Base-by-base conservation (phyloP, 2,113 vertebrate genomes). In the Oreocharis arfaki region DNA sequence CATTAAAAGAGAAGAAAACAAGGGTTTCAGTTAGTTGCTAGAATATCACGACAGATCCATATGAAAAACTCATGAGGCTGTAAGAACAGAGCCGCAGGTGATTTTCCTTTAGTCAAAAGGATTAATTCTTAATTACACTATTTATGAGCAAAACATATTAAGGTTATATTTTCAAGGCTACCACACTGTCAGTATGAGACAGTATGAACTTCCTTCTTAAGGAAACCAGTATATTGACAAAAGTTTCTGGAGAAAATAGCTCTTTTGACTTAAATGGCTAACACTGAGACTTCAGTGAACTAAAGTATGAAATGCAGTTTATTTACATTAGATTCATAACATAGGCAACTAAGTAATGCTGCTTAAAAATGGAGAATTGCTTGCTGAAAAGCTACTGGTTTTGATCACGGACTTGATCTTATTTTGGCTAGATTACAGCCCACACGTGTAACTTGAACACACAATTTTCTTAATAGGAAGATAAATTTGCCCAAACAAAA, bases 401-500 rank as follows among this genome's bases (percentile, higher is more conserved):
- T 41, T 69, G 35, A 76, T 79, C 3, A 77, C 28, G 28, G 33
- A 87, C 50, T 61, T 71, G 32, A 65, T 84, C 37, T 88, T 44
- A 61, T 57, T 93, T 82, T 91, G 32, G 44, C 74, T 42, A 57
- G 68, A 67, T 57, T 75, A 88, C 16, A 94, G 53, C 26, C 32
- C 73, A 39, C 52, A 73, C n/a, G 32, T 57, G 47, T 76, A 82
- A 93, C 60, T 24, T 39, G 55, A 91, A 18, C 28, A 84, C 53
- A 93, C 47, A n/a, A 5, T 94, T 96, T 67, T 83, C 46, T 85
- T 92, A 93, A 83, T 60, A 84, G 21, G 55, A 90, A 96, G 93
- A 78, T 74, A 95, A 90, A 89, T 64, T 84, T 90, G 64, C 77
- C 70, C 83, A 85, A 95, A 93, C 42, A 90, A 79, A 97, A 97